phyloP scores from a whole-genome alignment of 2,797 vertebrate species.

The Alca torda region DNA sequence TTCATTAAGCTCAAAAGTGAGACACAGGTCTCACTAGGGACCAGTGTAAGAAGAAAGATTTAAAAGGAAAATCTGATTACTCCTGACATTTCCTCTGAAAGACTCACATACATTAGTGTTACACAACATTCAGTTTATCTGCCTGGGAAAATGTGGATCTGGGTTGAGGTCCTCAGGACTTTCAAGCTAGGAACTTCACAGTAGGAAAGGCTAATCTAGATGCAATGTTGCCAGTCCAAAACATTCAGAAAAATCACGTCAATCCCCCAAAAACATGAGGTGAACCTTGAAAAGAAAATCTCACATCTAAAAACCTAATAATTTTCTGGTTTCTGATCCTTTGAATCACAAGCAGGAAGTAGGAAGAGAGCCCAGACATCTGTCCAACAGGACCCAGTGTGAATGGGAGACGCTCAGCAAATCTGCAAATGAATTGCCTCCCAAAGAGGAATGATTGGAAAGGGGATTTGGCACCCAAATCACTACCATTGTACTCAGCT shows the following conservation, averaged over 20 bases:
- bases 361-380: background rate
- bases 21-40: background rate
- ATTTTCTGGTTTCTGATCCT: background rate
- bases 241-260: background rate
- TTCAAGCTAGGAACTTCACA: background rate
- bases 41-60: background rate
- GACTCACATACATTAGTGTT: background rate
- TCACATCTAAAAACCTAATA: background rate
- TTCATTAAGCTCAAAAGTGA: background rate
- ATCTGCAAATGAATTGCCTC: background rate
- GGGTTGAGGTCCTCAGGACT: background rate
- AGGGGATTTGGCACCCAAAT: background rate
- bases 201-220: background rate
- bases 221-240: background rate
- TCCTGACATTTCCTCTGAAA: background rate
- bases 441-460: background rate
- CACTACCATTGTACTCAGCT: background rate
- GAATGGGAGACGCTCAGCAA: background rate
- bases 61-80: background rate
- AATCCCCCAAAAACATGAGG: background rate
- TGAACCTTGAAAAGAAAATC: background rate
- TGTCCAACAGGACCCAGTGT: background rate
- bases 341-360: background rate
- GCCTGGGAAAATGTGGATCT: background rate
- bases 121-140: background rate